These are phyloP conservation scores for Trachelus iudaicus DNA, from an alignment of 2,888 invertebrate species.

Conservation along the genomic window DNA sequence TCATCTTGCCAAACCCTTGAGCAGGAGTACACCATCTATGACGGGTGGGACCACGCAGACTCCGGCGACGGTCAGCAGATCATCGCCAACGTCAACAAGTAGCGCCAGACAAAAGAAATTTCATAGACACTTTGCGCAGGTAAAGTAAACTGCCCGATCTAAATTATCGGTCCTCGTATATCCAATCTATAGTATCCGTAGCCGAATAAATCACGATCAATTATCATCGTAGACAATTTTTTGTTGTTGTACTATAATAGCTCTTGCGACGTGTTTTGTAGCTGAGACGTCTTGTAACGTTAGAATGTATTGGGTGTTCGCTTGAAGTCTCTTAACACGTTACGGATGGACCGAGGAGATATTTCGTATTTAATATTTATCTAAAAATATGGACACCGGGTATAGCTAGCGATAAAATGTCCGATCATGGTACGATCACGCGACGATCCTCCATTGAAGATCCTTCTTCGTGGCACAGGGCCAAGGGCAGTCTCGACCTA, in stretches of 20 bases:
- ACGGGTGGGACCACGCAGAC: conserved; percentile 56
- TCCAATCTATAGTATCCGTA: not conserved
- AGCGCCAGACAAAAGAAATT: conserved; percentile 90
- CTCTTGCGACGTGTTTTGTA: too few relatives aligned
- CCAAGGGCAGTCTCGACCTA: not conserved
- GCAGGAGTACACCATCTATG: conserved; percentile 66
- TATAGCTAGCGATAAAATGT: too few relatives aligned
- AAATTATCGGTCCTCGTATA: too few relatives aligned
- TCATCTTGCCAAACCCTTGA: conserved; percentile 64
- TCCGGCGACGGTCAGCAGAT: conserved; percentile 57
- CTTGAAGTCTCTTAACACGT: too few relatives aligned
- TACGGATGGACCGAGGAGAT: too few relatives aligned
- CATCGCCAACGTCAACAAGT: conserved; percentile 70
- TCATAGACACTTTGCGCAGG: conserved; percentile 84
- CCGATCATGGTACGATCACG: not conserved
- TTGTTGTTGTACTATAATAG: not conserved
- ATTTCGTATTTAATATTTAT: too few relatives aligned
- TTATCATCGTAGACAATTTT: not conserved
- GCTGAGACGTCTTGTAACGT: too few relatives aligned
- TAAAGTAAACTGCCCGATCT: conserved; percentile 23
- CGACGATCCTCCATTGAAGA: not conserved
- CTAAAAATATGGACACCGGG: too few relatives aligned
- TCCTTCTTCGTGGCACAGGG: not conserved
- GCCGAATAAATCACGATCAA: not conserved
- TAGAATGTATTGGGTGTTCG: too few relatives aligned